These are phyloP conservation scores for Cinclus mexicanus DNA, from an alignment of 2,113 vertebrate species.

Conservation along the genomic window DNA sequence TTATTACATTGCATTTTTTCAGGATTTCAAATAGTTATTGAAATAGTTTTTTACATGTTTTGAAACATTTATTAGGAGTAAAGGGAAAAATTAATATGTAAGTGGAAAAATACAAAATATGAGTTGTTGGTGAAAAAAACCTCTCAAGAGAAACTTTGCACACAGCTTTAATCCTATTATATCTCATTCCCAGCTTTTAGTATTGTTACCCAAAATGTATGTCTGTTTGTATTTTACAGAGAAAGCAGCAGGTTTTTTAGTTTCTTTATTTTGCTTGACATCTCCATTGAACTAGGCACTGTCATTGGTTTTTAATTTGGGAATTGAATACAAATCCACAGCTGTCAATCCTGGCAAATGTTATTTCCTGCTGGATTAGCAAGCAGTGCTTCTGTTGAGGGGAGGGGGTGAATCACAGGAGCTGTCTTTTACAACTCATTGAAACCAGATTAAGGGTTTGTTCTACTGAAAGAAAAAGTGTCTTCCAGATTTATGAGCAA, in stretches of 20 bases:
- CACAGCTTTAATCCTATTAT: constrained; percentile 27
- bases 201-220: constrained; percentile 16
- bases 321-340: constrained; percentile 75
- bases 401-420: constrained; percentile 44
- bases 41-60: background rate
- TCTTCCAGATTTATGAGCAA: constrained; percentile 17
- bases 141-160: constrained; percentile 12
- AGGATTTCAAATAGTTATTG: background rate
- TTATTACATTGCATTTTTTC: background rate
- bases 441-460: constrained; percentile 42
- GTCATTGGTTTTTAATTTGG: constrained; percentile 68
- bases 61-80: background rate
- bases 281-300: constrained; percentile 62
- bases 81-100: background rate
- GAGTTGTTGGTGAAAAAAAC: background rate
- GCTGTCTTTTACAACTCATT: constrained; percentile 54
- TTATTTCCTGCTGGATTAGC: constrained; percentile 75
- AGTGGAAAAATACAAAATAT: background rate
- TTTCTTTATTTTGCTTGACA: constrained; percentile 59
- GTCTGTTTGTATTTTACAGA: constrained; percentile 46
- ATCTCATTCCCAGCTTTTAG: constrained; percentile 8
- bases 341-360: constrained; percentile 78
- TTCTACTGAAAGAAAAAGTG: constrained; percentile 39
- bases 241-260: constrained; percentile 25
- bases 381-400: constrained; percentile 55